Evolutionary conservation across 2,888 invertebrate genomes (phyloP).

Genomic region (Sminthurides aquaticus): DNA sequence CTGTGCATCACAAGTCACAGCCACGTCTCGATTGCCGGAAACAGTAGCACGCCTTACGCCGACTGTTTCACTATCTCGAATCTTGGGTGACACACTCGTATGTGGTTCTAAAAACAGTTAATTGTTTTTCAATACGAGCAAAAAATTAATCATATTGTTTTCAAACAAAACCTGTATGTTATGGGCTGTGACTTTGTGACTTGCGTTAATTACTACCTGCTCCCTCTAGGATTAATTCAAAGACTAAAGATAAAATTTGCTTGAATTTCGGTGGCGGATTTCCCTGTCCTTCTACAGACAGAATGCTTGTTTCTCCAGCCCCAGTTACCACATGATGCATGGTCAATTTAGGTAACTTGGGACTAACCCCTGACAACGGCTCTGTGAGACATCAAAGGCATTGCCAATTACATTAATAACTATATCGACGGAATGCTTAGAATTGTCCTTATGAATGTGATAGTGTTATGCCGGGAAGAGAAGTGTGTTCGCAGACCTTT

Average conservation of each 20-base stretch:
- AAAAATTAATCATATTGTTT: not conserved
- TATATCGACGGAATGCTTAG: too few relatives aligned
- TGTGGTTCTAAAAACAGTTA: conserved; percentile 39
- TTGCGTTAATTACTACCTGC: not conserved
- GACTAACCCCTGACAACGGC: conserved; percentile 37
- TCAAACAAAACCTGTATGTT: too few relatives aligned
- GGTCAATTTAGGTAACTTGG: conserved; percentile 38
- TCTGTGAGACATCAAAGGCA: conserved; percentile 27
- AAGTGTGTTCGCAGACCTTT: not conserved
- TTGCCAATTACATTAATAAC: too few relatives aligned
- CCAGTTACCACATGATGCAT: conserved; percentile 25
- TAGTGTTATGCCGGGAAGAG: not conserved
- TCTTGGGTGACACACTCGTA: conserved; percentile 43
- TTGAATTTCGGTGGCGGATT: conserved; percentile 17
- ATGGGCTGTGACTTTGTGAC: conserved; percentile 23
- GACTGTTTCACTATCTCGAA: conserved; percentile 43
- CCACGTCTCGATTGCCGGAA: conserved; percentile 45
- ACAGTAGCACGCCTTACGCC: conserved; percentile 43
- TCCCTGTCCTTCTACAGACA: conserved; percentile 35
- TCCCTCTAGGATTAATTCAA: conserved; percentile 9
- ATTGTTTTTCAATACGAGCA: too few relatives aligned
- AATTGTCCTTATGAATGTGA: too few relatives aligned
- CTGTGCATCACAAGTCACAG: conserved; percentile 61
- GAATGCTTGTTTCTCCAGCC: conserved; percentile 26
- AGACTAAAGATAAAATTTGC: conserved; percentile 1